A percentile compares a stretch with the other conserved stretches of the same genome.
phyloP scores from a whole-genome alignment of 2,797 vertebrate genomes.

The Oreonectes daqikongensis region DNA sequence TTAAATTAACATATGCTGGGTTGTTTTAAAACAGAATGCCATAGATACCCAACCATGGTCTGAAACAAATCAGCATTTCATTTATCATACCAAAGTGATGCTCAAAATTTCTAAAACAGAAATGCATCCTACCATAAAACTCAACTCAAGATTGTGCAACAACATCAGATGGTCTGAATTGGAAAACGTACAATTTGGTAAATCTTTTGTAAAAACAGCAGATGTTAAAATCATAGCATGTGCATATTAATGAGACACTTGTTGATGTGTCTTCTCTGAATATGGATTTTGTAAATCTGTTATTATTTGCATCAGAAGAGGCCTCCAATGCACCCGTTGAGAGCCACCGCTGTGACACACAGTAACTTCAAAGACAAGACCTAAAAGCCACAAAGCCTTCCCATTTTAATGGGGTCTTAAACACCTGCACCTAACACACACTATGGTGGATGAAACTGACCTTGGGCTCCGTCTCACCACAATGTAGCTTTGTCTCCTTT shows the following conservation, averaged over 20 bases:
- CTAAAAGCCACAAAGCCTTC: neutral
- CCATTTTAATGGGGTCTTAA: neutral
- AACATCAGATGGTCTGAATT: neutral
- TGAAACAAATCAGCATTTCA: no score
- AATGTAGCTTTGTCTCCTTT: neutral
- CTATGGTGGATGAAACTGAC: neutral
- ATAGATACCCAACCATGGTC: no score
- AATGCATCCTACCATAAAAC: no score
- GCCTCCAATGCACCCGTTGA: neutral
- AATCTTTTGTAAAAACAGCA: conserved; percentile 5
- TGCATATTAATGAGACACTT: conserved; percentile 1
- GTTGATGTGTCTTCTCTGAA: neutral
- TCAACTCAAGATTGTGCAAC: neutral
- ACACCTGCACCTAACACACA: neutral
- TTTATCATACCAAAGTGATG: no score
- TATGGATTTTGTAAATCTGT: neutral
- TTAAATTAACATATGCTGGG: no score
- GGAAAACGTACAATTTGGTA: neutral
- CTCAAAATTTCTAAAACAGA: no score
- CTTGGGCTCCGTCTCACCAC: neutral
- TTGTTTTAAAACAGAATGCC: no score
- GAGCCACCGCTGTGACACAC: neutral
- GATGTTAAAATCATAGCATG: neutral
- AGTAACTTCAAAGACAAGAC: neutral
- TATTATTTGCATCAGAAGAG: conserved; percentile 1